Conservation (phyloP, 2,888 invertebrate species). For the Troides aeacus region DNA sequence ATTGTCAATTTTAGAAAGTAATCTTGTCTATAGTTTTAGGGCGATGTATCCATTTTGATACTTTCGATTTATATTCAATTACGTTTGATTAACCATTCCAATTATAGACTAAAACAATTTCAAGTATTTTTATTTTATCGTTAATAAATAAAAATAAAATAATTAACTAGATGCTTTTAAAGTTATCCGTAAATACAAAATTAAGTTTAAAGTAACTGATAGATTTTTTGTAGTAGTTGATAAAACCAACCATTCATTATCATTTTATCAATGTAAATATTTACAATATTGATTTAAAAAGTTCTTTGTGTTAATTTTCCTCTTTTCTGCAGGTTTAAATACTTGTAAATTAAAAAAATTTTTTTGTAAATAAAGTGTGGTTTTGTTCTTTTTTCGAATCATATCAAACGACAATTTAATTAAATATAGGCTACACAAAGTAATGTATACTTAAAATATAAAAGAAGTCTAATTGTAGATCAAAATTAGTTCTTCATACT, state of each 20-base stretch:
- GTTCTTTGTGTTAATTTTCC: too few species aligned
- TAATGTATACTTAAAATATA: too few species aligned
- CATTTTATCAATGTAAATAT: neutral
- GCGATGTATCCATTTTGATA: slow-evolving; percentile 53
- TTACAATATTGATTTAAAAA: neutral
- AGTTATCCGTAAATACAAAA: neutral
- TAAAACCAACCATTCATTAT: neutral
- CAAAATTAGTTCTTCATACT: slow-evolving; percentile 53
- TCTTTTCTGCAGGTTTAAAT: too few species aligned
- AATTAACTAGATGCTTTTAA: neutral
- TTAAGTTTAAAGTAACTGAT: neutral
- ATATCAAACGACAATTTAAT: too few species aligned
- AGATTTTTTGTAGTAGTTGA: neutral
- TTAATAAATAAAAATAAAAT: neutral
- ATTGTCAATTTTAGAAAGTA: slow-evolving; percentile 72
- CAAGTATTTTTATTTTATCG: neutral
- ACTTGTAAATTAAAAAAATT: too few species aligned
- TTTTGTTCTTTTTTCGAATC: too few species aligned
- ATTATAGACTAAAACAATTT: neutral
- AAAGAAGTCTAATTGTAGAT: slow-evolving; percentile 33
- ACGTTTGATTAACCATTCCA: neutral
- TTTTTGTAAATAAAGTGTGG: too few species aligned
- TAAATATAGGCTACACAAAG: too few species aligned
- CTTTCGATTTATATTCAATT: slow-evolving; percentile 35
- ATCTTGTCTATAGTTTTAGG: slow-evolving; percentile 58